A percentile compares a stretch with the other conserved stretches of the same genome.
Evolutionary conservation across 2,797 vertebrate genomes (phyloP).

Genomic region (Bradypodion ventrale): DNA sequence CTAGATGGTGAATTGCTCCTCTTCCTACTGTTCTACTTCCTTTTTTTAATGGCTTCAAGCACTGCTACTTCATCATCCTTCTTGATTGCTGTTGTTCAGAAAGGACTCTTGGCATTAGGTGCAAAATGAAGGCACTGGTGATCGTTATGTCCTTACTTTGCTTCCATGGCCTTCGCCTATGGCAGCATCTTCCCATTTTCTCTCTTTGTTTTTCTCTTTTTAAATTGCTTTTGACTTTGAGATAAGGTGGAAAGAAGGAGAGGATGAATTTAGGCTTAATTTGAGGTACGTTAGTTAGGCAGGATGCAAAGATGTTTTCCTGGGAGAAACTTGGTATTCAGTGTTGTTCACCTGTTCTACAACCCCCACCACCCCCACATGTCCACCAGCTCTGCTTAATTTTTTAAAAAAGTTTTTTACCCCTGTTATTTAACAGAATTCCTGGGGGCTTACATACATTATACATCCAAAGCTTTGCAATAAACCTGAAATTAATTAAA

Average conservation of each 20-base stretch:
- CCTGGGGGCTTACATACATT: background rate
- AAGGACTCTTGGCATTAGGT: background rate
- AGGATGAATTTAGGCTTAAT: too few species aligned
- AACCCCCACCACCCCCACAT: too few species aligned
- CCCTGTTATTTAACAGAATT: background rate
- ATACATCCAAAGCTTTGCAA: background rate
- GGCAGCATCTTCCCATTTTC: background rate
- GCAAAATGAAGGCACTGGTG: background rate
- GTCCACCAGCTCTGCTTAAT: background rate
- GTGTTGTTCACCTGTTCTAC: too few species aligned
- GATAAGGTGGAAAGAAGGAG: background rate
- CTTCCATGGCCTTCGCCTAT: background rate
- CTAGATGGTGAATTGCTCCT: background rate
- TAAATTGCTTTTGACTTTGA: conserved; percentile 4
- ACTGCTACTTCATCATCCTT: background rate
- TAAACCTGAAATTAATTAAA: conserved; percentile 6
- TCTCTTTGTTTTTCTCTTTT: background rate
- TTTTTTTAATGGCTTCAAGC: background rate
- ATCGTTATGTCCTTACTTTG: background rate
- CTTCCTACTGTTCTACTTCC: background rate
- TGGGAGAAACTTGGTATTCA: background rate
- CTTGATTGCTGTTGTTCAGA: background rate
- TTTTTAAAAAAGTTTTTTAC: background rate
- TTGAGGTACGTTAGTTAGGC: background rate
- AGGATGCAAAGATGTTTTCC: background rate